Conservation (phyloP, 2,113 vertebrate species). For the Chaetodon trifascialis region DNA sequence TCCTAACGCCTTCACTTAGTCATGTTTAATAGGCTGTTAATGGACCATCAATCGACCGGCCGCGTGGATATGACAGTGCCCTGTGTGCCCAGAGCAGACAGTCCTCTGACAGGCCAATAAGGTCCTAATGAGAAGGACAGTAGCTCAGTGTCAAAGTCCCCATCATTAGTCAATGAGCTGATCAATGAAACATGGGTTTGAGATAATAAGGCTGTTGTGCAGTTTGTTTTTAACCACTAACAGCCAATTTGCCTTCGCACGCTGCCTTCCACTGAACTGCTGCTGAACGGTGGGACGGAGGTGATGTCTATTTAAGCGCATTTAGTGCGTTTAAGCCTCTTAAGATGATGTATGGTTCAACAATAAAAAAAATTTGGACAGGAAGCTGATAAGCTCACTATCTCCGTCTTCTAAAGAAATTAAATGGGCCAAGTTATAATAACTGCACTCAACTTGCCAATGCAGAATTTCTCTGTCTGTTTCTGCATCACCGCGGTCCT, state of each 20-base stretch:
- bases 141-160: conserved; percentile 64
- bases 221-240: conserved; percentile 44
- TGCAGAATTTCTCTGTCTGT: not conserved
- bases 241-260: not conserved
- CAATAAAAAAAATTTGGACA: not conserved
- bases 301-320: conserved; percentile 15
- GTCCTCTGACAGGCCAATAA: conserved; percentile 75
- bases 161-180: conserved; percentile 72
- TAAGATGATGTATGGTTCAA: not conserved
- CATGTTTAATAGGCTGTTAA: conserved; percentile 82
- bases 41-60: conserved; percentile 80
- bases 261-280: not conserved
- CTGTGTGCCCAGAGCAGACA: conserved; percentile 64
- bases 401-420: not conserved
- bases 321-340: conserved; percentile 13
- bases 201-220: conserved; percentile 66
- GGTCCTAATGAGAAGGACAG: conserved; percentile 77
- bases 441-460: not conserved
- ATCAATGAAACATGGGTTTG: conserved; percentile 75
- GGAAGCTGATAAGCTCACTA: conserved; percentile 9
- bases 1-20: conserved; percentile 77
- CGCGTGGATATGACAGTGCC: conserved; percentile 76
- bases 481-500: not conserved
- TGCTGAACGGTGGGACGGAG: not conserved
- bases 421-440: not conserved